These are phyloP conservation scores for Sander lucioperca DNA, from an alignment of 2,113 vertebrate species.

Conservation along the genomic window DNA sequence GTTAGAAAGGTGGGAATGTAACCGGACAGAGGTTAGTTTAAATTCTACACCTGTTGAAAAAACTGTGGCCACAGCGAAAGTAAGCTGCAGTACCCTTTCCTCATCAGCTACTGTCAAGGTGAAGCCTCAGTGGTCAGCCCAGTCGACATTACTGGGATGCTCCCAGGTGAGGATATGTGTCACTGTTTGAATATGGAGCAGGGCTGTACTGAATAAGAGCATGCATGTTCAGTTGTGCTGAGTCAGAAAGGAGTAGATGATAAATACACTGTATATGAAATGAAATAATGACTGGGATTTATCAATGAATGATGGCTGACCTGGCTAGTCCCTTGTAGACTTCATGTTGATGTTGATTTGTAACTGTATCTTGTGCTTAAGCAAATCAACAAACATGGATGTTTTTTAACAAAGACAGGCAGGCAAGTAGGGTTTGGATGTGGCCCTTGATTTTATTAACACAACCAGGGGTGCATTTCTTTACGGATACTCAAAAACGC, in stretches of 20 bases:
- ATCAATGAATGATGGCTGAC: neutral
- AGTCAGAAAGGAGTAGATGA: neutral
- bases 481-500: neutral
- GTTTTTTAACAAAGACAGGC: neutral
- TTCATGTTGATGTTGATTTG: neutral
- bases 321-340: neutral
- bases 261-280: neutral
- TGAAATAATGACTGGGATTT: neutral
- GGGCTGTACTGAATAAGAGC: neutral
- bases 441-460: neutral
- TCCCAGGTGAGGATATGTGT: constrained; percentile 12
- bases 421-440: neutral
- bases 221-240: neutral
- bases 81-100: neutral
- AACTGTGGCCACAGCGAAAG: neutral
- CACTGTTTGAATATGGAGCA: constrained; percentile 3
- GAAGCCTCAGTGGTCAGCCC: neutral
- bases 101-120: constrained; percentile 8
- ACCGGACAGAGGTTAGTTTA: neutral
- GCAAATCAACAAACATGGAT: neutral
- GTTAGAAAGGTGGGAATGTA: neutral
- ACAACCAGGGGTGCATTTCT: neutral
- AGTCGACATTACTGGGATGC: constrained; percentile 3
- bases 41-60: constrained; percentile 25
- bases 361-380: neutral